Evolutionary conservation across 35 echinoderm and acorn worm species (phyloP), one percentile per base, ranked within the genome.

Genomic region (Stichopus chloronotus): DNA sequence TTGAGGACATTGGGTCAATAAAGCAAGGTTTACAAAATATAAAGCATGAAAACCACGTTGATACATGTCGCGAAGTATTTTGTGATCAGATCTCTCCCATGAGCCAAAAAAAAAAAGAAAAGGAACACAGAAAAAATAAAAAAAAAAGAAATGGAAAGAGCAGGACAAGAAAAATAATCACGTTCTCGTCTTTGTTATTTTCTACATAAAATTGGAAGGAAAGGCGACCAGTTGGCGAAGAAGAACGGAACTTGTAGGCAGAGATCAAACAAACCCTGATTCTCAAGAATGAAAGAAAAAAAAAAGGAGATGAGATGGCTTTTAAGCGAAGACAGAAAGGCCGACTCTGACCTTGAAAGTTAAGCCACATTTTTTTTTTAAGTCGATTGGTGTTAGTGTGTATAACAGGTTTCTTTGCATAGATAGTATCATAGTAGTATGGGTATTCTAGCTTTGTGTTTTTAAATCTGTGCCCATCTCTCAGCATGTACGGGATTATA

Each of bases 191-290:
- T 53, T 19, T 58, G 57, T 55, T 82, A 43, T 54, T 82, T 82
- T 82, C 14, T 52, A 82, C 53, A 82, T 85, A 17, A 9, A 58
- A 78, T 25, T 78, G 17, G 55, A 85, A 53, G 57, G 82, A 53
- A 4, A 85, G 82, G 82, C 82, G 82, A 85, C 82, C 17, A 58
- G 55, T 85, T 85, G 82, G 82, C 82, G 82, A 58, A 16, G 55
- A 21, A 25, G 24, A 58, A 22, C 22, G 82, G 24, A 85, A 22
- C 82, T 52, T 85, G 56, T 85, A 60, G 21, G 16, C 82, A 56
- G 82, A 85, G 57, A 85, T 85, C 82, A 85, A 85, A 85, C 82
- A 85, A 85, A 19, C 7, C 4, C 6, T 74, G 69, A 7, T 4
- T 5, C 17, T n/a, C 11, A 43, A 43, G 30, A 43, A 43, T 43